A percentile compares a stretch with the other conserved stretches of the same genome.
phyloP scores from a whole-genome alignment of 2,113 vertebrate species.

The Oostethus manadensis region DNA sequence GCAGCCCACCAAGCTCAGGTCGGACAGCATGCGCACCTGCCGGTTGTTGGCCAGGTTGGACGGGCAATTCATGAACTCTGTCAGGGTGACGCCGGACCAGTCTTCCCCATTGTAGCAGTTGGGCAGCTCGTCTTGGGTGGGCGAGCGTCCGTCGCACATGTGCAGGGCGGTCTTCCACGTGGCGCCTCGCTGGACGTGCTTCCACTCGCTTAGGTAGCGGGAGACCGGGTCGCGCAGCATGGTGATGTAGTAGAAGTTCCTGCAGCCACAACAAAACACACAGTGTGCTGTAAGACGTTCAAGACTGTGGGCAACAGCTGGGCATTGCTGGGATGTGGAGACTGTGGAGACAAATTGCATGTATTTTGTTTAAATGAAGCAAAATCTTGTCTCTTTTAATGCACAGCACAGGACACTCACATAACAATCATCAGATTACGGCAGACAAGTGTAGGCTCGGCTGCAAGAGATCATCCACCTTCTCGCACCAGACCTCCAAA shows the following conservation, averaged over 20 bases:
- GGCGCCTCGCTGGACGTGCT: slow-evolving; percentile 93
- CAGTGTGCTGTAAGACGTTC: slow-evolving; percentile 37
- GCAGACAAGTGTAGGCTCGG: no score
- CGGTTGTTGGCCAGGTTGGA: slow-evolving; percentile 95
- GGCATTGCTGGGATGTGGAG: slow-evolving; percentile 57
- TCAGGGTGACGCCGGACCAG: slow-evolving; percentile 91
- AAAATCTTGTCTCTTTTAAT: no score
- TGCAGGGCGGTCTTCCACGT: slow-evolving; percentile 98
- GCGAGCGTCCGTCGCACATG: slow-evolving; percentile 93
- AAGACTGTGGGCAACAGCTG: slow-evolving; percentile 30
- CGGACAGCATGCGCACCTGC: slow-evolving; percentile 96
- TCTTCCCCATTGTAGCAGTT: slow-evolving; percentile 91
- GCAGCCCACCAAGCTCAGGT: slow-evolving; percentile 95
- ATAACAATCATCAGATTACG: no score
- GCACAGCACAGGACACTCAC: no score
- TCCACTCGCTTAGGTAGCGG: slow-evolving; percentile 97
- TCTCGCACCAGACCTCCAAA: no score
- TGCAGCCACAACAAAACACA: slow-evolving; percentile 75
- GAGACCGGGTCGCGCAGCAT: slow-evolving; percentile 97
- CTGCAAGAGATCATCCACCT: no score
- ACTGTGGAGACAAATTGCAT: no score
- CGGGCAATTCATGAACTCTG: slow-evolving; percentile 91
- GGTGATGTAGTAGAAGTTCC: slow-evolving; percentile 99
- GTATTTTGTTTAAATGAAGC: no score
- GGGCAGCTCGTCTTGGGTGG: slow-evolving; percentile 91